Base-by-base conservation (phyloP, 2,113 vertebrate genomes). In the Chionodraco myersi region DNA sequence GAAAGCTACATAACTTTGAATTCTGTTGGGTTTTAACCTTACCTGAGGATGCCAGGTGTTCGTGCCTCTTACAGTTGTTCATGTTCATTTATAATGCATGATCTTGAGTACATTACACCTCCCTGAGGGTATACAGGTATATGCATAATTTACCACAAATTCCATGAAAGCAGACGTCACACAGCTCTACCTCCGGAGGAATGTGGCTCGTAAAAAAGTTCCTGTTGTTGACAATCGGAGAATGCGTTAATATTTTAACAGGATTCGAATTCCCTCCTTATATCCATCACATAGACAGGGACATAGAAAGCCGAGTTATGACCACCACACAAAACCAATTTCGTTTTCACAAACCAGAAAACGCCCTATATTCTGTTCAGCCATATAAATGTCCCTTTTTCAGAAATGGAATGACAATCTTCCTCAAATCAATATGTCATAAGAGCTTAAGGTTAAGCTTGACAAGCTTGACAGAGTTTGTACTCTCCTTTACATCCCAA, bases 21-120 rank as follows among this genome's bases (percentile, higher is more conserved):
- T 88, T 74, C 48, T 84, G 61, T 72, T 80, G 85, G 78, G 77
- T 52, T 87, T 85, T 86, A 82, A 90, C 82, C 82, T 87, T 73
- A 87, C 80, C 86, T 60, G 45, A 79, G 72, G 86, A 87, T 14
- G 62, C 70, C 82, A 84, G 79, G 69, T 84, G 85, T 85, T 72
- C 4, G 0, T 53, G 63, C 62, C 85, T 80, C 77, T 78, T 76
- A 60, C 68, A 67, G 78, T 85, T 82, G 72, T 84, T 78, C 75
- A 56, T 56, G 80, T 80, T 88, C 85, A 92, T 92, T 85, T 86
- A 91, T 89, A 91, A 92, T 90, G 75, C 64, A 92, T 84, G 72
- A 77, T 82, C 72, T 65, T 41, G 73, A 87, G 75, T 73, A 85
- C 72, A 80, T 81, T 67, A 76, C 63, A 62, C 71, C 61, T 87